phyloP scores from a whole-genome alignment of 1,140 invertebrate species.

The Melanaphis sacchari region DNA sequence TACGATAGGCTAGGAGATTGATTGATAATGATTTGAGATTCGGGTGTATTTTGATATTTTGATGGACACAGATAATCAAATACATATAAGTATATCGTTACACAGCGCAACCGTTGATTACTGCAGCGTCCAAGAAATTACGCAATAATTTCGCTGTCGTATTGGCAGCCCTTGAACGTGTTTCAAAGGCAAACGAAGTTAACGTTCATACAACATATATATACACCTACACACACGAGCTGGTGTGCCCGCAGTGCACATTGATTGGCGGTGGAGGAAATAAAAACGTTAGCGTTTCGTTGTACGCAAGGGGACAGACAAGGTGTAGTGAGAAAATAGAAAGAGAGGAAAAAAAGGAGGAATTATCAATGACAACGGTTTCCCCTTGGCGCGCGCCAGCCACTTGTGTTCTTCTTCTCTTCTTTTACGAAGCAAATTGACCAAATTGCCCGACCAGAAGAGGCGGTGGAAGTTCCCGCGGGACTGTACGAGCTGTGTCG shows the following conservation, averaged over 20 bases:
- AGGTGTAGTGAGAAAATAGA: constrained; percentile 36
- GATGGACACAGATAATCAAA: background rate
- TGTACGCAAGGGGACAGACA: constrained; percentile 1
- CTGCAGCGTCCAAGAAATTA: background rate
- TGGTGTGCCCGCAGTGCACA: background rate
- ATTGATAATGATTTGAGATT: background rate
- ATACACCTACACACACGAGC: background rate
- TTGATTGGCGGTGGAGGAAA: constrained; percentile 54
- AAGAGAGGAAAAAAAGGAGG: constrained; percentile 24
- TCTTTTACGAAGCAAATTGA: constrained; percentile 56
- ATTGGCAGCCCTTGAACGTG: constrained; percentile 29
- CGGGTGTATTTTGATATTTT: background rate
- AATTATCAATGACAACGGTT: constrained; percentile 58
- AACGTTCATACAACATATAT: background rate
- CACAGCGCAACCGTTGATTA: background rate
- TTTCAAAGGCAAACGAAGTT: constrained; percentile 45
- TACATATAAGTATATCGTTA: background rate
- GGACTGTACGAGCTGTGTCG: constrained; percentile 9
- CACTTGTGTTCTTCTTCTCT: constrained; percentile 43
- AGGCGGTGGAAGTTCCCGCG: constrained; percentile 25
- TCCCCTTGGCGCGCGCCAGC: constrained; percentile 25
- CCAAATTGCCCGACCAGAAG: constrained; percentile 49
- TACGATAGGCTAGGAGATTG: no score
- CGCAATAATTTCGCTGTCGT: constrained; percentile 23
- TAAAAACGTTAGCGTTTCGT: constrained; percentile 49